A percentile compares a stretch with the other conserved stretches of the same genome.
Evolutionary conservation across 2,888 invertebrate species (phyloP).

Genomic region (Epinotia demarniana): DNA sequence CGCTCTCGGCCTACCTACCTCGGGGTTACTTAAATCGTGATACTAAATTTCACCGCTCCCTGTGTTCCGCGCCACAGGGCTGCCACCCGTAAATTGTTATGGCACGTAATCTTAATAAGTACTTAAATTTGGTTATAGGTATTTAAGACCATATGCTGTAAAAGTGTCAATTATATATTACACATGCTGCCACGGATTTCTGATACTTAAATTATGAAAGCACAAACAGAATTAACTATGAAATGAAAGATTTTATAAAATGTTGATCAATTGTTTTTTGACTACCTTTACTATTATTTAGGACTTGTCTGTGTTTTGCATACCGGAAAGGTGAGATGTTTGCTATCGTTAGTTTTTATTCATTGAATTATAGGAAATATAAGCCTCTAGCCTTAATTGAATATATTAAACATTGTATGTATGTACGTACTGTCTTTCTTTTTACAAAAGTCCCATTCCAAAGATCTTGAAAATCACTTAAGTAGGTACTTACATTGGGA

Average conservation of each 20-base stretch:
- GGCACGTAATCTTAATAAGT: constrained; percentile 1
- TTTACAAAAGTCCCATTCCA: constrained; percentile 64
- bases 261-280: constrained; percentile 23
- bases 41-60: too few relatives aligned
- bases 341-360: constrained; percentile 24
- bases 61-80: neutral
- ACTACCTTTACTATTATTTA: constrained; percentile 31
- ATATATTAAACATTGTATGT: constrained; percentile 44
- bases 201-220: constrained; percentile 16
- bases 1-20: too few relatives aligned
- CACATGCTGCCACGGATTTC: neutral
- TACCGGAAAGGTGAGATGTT: constrained; percentile 7
- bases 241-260: constrained; percentile 19
- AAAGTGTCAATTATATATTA: constrained; percentile 7
- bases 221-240: constrained; percentile 30
- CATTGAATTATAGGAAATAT: constrained; percentile 15
- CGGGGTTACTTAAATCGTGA: too few relatives aligned
- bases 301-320: constrained; percentile 7
- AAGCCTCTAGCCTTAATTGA: constrained; percentile 28
- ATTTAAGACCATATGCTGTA: neutral
- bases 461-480: constrained; percentile 62
- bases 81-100: neutral
- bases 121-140: constrained; percentile 1
- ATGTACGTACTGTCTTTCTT: constrained; percentile 47
- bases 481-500: constrained; percentile 60